Base-by-base conservation (phyloP, 2,888 invertebrate species). In the Parascotia fuliginaria region DNA sequence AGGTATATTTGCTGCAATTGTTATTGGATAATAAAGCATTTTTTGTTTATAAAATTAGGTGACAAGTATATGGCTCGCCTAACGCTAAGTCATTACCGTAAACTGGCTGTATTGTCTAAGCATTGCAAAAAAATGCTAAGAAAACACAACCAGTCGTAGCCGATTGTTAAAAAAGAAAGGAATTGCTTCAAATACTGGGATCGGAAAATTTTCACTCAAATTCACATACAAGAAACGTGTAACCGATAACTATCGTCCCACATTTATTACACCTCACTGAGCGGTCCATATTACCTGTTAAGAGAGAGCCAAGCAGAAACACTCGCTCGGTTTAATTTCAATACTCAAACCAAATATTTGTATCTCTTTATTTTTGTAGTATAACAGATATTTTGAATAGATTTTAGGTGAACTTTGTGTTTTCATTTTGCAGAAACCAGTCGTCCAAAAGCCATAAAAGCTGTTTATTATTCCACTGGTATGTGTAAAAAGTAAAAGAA, bases 341-440 rank as follows among this genome's bases (percentile, higher is more conserved):
- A 68, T 52, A 41, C 41, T 32, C 24, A 27, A 13, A 14, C 13
- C 42, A 39, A 39, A 44, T 28, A 51, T 41, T 48, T 60, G 42
- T 47, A 34, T n/a, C n/a, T n/a, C n/a, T n/a, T 14, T 41, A 19
- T 46, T 65, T 52, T 37, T 19, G 7, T 39, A 40, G 13, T 42
- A n/a, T 29, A 39, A 33, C 27, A 54, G n/a, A n/a, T n/a, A n/a
- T n/a, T 42, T 46, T 40, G 27, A 42, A 34, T 14, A 12, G 9
- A 36, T 11, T 1, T 29, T 29, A 33, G 36, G n/a, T n/a, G n/a
- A n/a, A n/a, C n/a, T n/a, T n/a, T 3, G 12, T 45, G 47, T 62
- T 61, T 40, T 22, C 40, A 15, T 48, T 53, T 50, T 70, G n/a
- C 77, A 79, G 75, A 79, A 79, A 73, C 70, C 77, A 14, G 55